Conservation (phyloP, 2,888 invertebrate species). For the Leucania comma region DNA sequence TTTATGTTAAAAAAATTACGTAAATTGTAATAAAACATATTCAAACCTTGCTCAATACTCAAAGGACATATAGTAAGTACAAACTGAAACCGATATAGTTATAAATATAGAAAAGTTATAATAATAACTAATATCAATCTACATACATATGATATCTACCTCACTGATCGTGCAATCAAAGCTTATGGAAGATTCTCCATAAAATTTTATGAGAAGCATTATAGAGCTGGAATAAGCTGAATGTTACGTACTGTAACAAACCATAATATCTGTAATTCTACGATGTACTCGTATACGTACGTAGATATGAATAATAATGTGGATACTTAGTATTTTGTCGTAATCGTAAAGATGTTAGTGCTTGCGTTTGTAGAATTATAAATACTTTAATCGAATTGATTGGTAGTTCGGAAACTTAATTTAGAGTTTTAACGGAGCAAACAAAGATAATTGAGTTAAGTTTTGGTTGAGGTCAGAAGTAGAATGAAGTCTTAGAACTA, state of each 20-base stretch:
- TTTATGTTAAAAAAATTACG: not conserved
- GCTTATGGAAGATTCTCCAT: conserved; percentile 81
- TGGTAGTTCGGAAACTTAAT: conserved; percentile 1
- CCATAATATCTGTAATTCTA: conserved; percentile 76
- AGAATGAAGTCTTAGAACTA: conserved; percentile 67
- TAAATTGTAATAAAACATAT: conserved; percentile 14
- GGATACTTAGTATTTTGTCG: conserved; percentile 51
- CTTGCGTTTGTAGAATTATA: conserved; percentile 41
- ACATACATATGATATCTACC: conserved; percentile 64
- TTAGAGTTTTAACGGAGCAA: conserved; percentile 54
- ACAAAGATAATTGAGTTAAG: conserved; percentile 65
- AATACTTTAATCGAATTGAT: conserved; percentile 44
- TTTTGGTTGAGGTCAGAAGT: conserved; percentile 62
- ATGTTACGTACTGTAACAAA: conserved; percentile 72
- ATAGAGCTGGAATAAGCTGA: conserved; percentile 78
- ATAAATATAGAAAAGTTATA: conserved; percentile 47
- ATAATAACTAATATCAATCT: conserved; percentile 58
- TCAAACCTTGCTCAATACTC: not conserved
- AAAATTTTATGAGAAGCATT: conserved; percentile 84
- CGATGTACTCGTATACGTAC: conserved; percentile 63
- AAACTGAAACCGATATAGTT: conserved; percentile 14
- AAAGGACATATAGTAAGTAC: conserved; percentile 2
- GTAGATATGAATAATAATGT: conserved; percentile 70
- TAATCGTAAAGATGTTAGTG: conserved; percentile 59
- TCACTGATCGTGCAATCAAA: conserved; percentile 76